Conservation (phyloP, 92 coral and sea anemone genomes). For the Phenganax subtilis region DNA sequence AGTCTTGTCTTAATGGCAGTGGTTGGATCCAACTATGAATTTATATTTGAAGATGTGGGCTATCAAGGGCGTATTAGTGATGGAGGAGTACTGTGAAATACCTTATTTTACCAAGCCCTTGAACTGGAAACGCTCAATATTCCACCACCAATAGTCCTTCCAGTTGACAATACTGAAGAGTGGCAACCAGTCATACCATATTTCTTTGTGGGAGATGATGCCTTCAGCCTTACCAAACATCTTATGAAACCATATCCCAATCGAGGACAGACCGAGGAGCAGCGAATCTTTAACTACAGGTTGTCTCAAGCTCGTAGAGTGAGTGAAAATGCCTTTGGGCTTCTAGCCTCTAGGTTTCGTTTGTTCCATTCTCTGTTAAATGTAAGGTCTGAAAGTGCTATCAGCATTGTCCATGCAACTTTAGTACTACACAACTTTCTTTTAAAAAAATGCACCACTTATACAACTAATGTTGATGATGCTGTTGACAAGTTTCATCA, state of each 20-base stretch:
- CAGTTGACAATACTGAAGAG: too few relatives aligned
- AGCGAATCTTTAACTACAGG: too few relatives aligned
- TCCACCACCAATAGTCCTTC: too few relatives aligned
- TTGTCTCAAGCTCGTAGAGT: too few relatives aligned
- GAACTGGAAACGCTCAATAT: too few relatives aligned
- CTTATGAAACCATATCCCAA: not conserved
- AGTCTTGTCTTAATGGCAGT: slow-evolving; percentile 65
- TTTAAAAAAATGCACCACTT: slow-evolving; percentile 23
- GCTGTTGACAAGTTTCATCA: slow-evolving; percentile 13
- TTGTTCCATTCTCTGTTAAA: not conserved
- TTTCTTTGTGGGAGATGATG: not conserved
- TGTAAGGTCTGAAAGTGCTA: slow-evolving; percentile 1
- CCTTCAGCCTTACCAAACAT: slow-evolving; percentile 7
- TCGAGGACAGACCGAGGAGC: not conserved
- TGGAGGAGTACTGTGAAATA: slow-evolving; percentile 58
- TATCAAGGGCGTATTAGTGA: slow-evolving; percentile 64
- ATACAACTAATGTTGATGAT: not conserved
- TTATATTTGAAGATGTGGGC: slow-evolving; percentile 68
- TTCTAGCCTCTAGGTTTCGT: not conserved
- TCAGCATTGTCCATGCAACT: slow-evolving; percentile 9
- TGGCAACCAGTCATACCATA: too few relatives aligned
- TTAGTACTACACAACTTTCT: not conserved
- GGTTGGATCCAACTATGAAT: slow-evolving; percentile 47
- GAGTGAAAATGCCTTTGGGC: too few relatives aligned
- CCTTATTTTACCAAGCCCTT: slow-evolving; percentile 53